phyloP scores from a whole-genome alignment of 2,113 vertebrate species.

The Bothrops jararaca region DNA sequence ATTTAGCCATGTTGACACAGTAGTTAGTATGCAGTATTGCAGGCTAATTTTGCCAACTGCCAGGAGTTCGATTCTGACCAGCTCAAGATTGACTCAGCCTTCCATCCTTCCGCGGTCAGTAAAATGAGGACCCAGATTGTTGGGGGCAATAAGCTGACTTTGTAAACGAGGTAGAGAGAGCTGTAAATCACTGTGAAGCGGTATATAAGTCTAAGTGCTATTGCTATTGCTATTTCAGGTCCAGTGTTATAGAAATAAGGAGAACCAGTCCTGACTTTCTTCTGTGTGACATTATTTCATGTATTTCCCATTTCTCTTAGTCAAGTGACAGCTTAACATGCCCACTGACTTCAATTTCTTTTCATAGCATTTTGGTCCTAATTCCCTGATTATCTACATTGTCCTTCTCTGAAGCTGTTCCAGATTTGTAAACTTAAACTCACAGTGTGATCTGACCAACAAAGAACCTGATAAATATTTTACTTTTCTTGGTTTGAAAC shows the following conservation, averaged over 20 bases:
- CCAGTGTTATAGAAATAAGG: not conserved
- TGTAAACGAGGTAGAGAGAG: no score
- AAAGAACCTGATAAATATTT: not conserved
- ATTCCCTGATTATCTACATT: not conserved
- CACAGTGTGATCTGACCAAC: not conserved
- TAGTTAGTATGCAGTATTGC: no score
- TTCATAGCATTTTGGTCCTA: not conserved
- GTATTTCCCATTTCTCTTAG: not conserved
- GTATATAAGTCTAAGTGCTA: no score
- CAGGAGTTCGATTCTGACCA: no score
- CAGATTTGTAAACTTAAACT: not conserved
- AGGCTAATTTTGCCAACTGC: no score
- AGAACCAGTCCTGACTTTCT: not conserved
- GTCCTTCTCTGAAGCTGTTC: not conserved
- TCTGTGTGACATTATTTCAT: not conserved
- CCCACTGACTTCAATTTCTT: not conserved
- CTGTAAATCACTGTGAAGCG: no score
- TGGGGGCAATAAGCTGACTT: no score
- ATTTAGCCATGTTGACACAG: no score
- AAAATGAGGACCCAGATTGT: no score
- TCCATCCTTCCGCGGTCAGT: no score
- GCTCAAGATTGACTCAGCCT: no score
- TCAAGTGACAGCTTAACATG: not conserved
- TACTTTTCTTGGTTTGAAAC: not conserved
- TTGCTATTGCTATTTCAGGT: not conserved